A percentile compares a stretch with the other conserved stretches of the same genome.
These are phyloP conservation scores for Orthosia incerta DNA, from an alignment of 2,888 invertebrate species.

Conservation along the genomic window DNA sequence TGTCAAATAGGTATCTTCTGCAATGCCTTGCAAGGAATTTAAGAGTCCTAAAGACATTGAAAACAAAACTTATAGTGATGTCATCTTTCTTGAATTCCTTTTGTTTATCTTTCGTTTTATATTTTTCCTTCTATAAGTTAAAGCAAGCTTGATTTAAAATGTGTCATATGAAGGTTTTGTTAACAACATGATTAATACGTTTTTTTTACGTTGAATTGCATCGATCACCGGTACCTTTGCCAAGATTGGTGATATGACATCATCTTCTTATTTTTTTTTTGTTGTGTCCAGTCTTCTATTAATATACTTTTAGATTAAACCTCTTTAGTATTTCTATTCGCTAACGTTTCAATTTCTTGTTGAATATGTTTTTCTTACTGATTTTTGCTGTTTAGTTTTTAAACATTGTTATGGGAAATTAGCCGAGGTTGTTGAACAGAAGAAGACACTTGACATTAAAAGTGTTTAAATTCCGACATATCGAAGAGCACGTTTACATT, in stretches of 20 bases:
- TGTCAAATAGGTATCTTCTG: not conserved
- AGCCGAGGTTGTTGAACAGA: not conserved
- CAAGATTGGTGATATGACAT: conserved; percentile 24
- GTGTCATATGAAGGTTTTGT: conserved; percentile 44
- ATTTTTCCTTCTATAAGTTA: conserved; percentile 36
- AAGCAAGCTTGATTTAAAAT: conserved; percentile 38
- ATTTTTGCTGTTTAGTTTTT: not conserved
- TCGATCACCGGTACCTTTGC: conserved; percentile 6
- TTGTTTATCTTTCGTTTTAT: conserved; percentile 50
- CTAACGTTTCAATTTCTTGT: not conserved
- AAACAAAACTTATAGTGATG: conserved; percentile 39
- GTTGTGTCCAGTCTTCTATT: conserved; percentile 1
- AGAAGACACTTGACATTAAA: not conserved
- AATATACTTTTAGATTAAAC: not conserved
- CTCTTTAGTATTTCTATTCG: not conserved
- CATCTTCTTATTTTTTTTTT: conserved; percentile 7
- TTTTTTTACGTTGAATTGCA: conserved; percentile 17
- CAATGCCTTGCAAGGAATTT: conserved; percentile 1
- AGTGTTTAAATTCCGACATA: conserved; percentile 7
- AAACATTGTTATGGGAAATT: not conserved
- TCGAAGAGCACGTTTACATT: conserved; percentile 9
- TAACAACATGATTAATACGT: conserved; percentile 29
- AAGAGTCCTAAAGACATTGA: conserved; percentile 10
- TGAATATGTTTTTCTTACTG: not conserved
- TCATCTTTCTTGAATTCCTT: conserved; percentile 49